Base-by-base conservation (phyloP, 2,113 vertebrate genomes). In the Neolamprologus toae region DNA sequence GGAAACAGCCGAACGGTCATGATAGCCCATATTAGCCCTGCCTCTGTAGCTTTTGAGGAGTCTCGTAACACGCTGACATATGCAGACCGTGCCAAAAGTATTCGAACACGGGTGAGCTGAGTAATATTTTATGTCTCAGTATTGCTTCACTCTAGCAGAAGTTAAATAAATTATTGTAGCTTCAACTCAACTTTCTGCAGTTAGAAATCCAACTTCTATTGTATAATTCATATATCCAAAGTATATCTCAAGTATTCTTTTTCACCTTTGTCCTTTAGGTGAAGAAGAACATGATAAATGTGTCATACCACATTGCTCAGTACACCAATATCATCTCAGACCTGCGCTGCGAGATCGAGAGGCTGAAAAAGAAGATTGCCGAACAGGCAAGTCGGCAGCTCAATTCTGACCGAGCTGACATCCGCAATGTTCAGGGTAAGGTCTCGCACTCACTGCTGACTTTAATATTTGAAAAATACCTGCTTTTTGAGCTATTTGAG, bases 11-110 rank as follows among this genome's bases (percentile, higher is more conserved):
- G 96, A 42, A 99, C 98, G 0, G 97, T 99, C 86, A 99, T 99
- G 98, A 99, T 99, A 1, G 98, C 98, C 21, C 98, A 98, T 84
- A 98, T 99, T 81, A 98, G 98, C 92, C 98, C 98, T 0, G 98
- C 98, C 19, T 98, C 97, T 54, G 92, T 94, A 2, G 97, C 98
- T 40, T 98, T 98, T 2, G 97, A 98, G 90, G 98, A 98, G 92
- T 98, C 98, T 7, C 96, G 97, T 7, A 98, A 98, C 94, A 99
- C 98, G 1, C 94, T 99, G 91, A 91, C 97, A 10, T 99, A 98
- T 1, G 98, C 98, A 0, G 97, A 98, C 95, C 97, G 97, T 82
- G 97, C 98, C 97, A 98, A 98, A 96, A 98, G 96, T 89, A 98
- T 99, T 79, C 97, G 96, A 87, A 97, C 97, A 45, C 95, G 97